These are phyloP conservation scores for Heliopora coerulea DNA, from an alignment of 92 coral and sea anemone genomes.

Conservation along the genomic window DNA sequence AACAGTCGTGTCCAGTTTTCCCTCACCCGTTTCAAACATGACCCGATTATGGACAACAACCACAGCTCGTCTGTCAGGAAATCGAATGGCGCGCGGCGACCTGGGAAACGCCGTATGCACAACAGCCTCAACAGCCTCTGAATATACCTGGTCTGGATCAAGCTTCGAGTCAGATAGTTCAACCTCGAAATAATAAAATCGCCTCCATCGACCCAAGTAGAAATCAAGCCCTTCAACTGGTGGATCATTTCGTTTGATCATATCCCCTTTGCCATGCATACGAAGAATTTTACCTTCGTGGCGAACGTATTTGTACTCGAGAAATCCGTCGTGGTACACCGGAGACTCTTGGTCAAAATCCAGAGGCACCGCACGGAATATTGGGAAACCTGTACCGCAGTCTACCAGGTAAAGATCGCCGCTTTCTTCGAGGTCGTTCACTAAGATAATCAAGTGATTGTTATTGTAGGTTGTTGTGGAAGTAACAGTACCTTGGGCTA, in stretches of 20 bases:
- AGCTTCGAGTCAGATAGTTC: not conserved
- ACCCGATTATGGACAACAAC: constrained; percentile 6
- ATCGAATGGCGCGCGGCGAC: constrained; percentile 26
- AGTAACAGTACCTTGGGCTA: not conserved
- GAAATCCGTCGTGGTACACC: constrained; percentile 15
- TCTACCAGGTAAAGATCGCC: constrained; percentile 32
- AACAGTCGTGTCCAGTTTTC: not conserved
- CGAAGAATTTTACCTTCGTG: constrained; percentile 14
- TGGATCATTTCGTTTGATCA: constrained; percentile 27
- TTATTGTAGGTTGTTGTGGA: constrained; percentile 6
- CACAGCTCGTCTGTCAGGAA: constrained; percentile 26
- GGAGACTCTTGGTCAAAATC: constrained; percentile 33
- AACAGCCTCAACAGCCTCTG: not conserved
- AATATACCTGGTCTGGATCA: not conserved
- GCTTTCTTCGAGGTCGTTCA: not conserved
- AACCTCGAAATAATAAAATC: constrained; percentile 14
- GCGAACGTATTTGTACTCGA: constrained; percentile 30
- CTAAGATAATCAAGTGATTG: constrained; percentile 12
- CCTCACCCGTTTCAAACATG: constrained; percentile 3
- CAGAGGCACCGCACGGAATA: constrained; percentile 3
- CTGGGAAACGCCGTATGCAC: not conserved
- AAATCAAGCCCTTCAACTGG: constrained; percentile 23
- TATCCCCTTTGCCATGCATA: constrained; percentile 37
- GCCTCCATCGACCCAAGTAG: constrained; percentile 18
- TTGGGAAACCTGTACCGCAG: constrained; percentile 25